phyloP scores from a whole-genome alignment of 2,888 invertebrate genomes.

The Hipparchia semele region DNA sequence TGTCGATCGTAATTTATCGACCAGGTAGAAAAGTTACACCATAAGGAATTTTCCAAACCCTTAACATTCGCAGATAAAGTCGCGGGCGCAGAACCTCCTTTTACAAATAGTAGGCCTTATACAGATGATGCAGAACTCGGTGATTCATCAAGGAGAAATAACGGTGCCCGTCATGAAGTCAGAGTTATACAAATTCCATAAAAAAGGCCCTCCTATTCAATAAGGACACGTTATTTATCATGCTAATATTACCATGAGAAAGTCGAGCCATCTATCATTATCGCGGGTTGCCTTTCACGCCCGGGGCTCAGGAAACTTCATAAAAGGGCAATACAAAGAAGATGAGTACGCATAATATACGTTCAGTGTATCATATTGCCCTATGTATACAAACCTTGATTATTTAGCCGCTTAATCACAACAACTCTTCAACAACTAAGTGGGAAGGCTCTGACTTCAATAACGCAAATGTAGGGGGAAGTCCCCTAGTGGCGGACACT shows the following conservation, averaged over 20 bases:
- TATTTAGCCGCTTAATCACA: neutral
- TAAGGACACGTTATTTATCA: constrained; percentile 62
- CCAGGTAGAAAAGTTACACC: no score
- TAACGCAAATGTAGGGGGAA: no score
- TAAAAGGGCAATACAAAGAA: constrained; percentile 36
- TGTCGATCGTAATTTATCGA: no score
- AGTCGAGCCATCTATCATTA: constrained; percentile 69
- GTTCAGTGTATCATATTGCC: constrained; percentile 14
- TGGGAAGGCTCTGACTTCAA: no score
- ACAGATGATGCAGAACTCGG: neutral
- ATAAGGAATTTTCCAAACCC: no score
- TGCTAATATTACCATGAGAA: constrained; percentile 66
- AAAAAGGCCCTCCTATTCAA: constrained; percentile 38
- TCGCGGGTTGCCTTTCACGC: constrained; percentile 58
- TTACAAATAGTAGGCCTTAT: neutral
- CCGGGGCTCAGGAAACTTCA: constrained; percentile 50
- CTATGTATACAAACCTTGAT: neutral
- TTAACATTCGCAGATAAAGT: no score
- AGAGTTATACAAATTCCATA: constrained; percentile 20
- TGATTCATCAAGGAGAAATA: constrained; percentile 11
- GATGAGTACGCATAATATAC: constrained; percentile 11
- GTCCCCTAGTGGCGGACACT: no score
- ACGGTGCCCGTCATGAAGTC: constrained; percentile 17
- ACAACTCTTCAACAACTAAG: no score
- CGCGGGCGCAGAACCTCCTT: neutral